phyloP scores from a whole-genome alignment of 2,888 invertebrate species.

The Hydriomena furcata region DNA sequence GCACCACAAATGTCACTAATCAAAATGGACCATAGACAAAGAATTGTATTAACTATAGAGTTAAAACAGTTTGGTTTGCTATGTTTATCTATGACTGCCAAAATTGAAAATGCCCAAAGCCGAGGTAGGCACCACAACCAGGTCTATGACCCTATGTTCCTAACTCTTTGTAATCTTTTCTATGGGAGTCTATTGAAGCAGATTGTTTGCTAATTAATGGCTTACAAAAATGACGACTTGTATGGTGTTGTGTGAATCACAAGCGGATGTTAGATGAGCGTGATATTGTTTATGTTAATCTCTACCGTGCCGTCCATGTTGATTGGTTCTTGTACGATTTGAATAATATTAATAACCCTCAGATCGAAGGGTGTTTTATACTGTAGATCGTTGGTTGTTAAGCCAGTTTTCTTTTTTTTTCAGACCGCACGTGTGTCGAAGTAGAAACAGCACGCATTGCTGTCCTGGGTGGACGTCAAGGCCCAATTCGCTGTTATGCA shows the following conservation, averaged over 20 bases:
- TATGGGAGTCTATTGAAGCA: slow-evolving; percentile 23
- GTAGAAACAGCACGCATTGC: slow-evolving; percentile 89
- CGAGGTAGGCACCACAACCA: too few relatives aligned
- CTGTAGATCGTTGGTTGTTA: too few relatives aligned
- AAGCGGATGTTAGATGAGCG: slow-evolving; percentile 34
- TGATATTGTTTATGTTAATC: slow-evolving; percentile 35
- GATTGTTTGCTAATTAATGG: slow-evolving; percentile 27
- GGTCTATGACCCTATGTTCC: too few relatives aligned
- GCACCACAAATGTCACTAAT: too few relatives aligned
- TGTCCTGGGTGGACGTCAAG: slow-evolving; percentile 94
- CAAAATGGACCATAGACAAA: too few relatives aligned
- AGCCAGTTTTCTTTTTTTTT: neutral
- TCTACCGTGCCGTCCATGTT: slow-evolving; percentile 25
- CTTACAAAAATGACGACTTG: slow-evolving; percentile 22
- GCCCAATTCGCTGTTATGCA: slow-evolving; percentile 88
- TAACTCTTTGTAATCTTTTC: slow-evolving; percentile 30
- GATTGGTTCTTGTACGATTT: slow-evolving; percentile 7
- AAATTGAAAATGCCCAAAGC: too few relatives aligned
- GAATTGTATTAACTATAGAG: too few relatives aligned
- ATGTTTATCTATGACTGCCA: too few relatives aligned
- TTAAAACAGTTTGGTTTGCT: too few relatives aligned
- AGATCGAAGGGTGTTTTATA: neutral
- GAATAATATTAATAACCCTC: neutral
- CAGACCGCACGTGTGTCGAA: slow-evolving; percentile 93
- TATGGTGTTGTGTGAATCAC: slow-evolving; percentile 30